Conservation (phyloP, 2,113 vertebrate genomes). For the Isichthys henryi region DNA sequence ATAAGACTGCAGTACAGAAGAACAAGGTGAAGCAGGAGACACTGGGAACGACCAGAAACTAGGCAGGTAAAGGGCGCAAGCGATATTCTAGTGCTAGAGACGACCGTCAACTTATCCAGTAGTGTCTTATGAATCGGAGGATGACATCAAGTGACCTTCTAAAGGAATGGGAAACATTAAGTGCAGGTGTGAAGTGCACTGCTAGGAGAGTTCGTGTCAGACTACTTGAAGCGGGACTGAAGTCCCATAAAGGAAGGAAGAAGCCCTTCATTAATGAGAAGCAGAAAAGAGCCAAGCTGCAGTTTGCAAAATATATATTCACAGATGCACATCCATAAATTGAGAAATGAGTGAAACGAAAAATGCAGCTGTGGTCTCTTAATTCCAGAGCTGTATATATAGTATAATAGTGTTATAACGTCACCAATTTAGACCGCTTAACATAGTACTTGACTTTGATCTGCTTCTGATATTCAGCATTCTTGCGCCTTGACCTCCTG, state of each 20-base stretch:
- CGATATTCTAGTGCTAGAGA: background rate
- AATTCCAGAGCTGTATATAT: background rate
- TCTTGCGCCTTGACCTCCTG: background rate
- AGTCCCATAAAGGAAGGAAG: background rate
- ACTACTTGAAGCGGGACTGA: background rate
- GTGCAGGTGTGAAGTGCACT: background rate
- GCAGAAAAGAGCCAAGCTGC: background rate
- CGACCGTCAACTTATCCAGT: background rate
- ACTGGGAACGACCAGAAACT: background rate
- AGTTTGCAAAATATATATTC: background rate
- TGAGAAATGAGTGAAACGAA: background rate
- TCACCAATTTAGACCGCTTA: background rate
- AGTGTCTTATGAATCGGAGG: background rate
- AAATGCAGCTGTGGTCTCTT: background rate
- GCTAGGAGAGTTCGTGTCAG: background rate
- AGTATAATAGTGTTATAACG: background rate
- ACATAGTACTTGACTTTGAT: background rate
- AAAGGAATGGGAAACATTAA: background rate
- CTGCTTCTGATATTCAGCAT: background rate
- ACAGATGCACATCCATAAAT: background rate
- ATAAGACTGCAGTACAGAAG: background rate
- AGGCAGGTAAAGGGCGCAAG: background rate
- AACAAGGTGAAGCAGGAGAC: background rate
- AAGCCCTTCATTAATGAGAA: background rate
- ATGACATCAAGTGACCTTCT: background rate